Evolutionary conservation across 2,113 vertebrate genomes (phyloP), one percentile per base, ranked within the genome.

Genomic region (Thalassoma bifasciatum): DNA sequence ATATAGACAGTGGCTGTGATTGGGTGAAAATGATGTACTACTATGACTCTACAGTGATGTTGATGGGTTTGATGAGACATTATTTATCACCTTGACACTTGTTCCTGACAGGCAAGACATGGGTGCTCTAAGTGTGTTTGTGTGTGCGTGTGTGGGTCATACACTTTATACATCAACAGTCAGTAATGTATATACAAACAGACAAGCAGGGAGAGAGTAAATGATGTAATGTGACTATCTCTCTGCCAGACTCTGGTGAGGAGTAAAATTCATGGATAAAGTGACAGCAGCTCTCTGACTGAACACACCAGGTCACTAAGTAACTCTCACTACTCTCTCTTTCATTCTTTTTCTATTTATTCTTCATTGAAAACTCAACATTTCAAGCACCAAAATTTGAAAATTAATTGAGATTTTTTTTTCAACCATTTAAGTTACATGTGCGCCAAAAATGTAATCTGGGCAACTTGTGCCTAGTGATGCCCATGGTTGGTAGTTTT

Each of bases 191-290:
- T 76, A 82, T 52, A 52, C 24, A 66, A 58, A 50, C 10, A 38
- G 72, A 79, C 82, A 73, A 51, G 51, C 57, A 22, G 5, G 77
- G 44, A 56, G 3, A 23, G 47, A 16, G 1, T 51, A 30, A 61
- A 59, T 76, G 68, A 86, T 72, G 47, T 46, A 72, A 81, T 68
- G 72, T 77, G 77, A 83, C 77, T 37, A 17, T 71, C 64, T 69
- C 26, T 36, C 60, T 56, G 24, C 64, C 73, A 72, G 62, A 58
- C 56, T 30, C 22, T 26, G n/a, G 42, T 51, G 46, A 46, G 30
- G 19, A 49, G 66, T 5, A 50, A 19, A 50, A 52, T 52, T 46
- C 59, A 22, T 37, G 38, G 44, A 72, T 37, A 62, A 73, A 76
- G 53, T 59, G 79, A 81, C 81, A 79, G 66, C 75, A 68, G 72